Conservation (phyloP, 92 coral and sea anemone genomes). For the Heliopora coerulea region DNA sequence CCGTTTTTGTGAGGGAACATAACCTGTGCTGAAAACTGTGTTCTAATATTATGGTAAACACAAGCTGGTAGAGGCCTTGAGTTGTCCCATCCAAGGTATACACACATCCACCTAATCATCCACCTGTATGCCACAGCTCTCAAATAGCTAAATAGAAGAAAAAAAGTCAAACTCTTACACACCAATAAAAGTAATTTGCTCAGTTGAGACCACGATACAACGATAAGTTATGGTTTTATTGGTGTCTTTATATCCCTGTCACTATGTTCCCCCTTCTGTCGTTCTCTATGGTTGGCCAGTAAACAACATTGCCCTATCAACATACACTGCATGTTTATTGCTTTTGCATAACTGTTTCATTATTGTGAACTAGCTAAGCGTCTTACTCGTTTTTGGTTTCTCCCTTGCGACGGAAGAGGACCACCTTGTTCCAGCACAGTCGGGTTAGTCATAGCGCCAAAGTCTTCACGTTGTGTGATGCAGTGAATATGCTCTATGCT, state of each 20-base stretch:
- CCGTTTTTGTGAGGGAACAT: too few species aligned
- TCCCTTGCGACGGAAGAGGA: not conserved
- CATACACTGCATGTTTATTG: too few species aligned
- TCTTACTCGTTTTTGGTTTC: not conserved
- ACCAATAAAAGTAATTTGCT: not conserved
- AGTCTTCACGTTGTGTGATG: not conserved
- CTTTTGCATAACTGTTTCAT: too few species aligned
- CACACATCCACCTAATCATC: slow-evolving; percentile 19
- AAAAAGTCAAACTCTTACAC: not conserved
- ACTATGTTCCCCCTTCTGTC: not conserved
- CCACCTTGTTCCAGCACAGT: not conserved
- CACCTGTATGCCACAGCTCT: slow-evolving; percentile 22
- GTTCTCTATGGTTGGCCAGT: too few species aligned
- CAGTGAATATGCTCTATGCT: not conserved
- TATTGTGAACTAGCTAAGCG: not conserved
- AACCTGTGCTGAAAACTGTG: slow-evolving; percentile 17
- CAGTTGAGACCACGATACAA: not conserved
- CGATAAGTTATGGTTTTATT: not conserved
- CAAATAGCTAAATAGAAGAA: not conserved
- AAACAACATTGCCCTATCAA: too few species aligned
- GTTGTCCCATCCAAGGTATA: slow-evolving; percentile 54
- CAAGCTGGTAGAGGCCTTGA: slow-evolving; percentile 54
- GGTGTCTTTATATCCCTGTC: too few species aligned
- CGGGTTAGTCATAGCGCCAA: not conserved
- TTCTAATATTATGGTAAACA: slow-evolving; percentile 47